These are phyloP conservation scores for Steromphala cineraria DNA, from an alignment of 2,888 invertebrate species.

Conservation along the genomic window DNA sequence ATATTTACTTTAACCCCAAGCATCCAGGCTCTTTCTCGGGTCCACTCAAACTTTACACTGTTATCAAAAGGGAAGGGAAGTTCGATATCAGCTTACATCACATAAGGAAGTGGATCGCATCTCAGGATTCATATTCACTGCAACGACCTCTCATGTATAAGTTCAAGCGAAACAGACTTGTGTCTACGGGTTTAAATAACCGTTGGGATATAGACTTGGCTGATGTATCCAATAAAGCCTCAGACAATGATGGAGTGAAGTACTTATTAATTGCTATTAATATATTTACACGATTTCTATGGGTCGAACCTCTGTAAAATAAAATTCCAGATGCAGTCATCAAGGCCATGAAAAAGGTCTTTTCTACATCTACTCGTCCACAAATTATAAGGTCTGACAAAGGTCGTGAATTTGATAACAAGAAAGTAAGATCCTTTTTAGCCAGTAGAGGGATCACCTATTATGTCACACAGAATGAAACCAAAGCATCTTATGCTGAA, in stretches of 20 bases:
- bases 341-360: background rate
- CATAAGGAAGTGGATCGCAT: background rate
- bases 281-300: background rate
- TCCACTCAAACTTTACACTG: background rate
- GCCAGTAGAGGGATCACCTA: background rate
- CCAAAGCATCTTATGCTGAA: background rate
- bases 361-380: no score
- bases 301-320: background rate
- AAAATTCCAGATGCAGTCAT: background rate
- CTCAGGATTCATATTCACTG: background rate
- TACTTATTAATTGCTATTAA: background rate
- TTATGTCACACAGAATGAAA: background rate
- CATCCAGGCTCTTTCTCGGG: background rate
- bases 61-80: background rate
- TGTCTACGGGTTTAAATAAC: background rate
- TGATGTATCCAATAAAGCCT: background rate
- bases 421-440: background rate
- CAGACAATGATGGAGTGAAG: background rate
- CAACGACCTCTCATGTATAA: background rate
- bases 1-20: background rate
- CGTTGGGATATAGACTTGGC: background rate
- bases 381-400: no score
- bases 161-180: background rate
- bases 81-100: background rate
- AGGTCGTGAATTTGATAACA: no score